Evolutionary conservation across 2,888 invertebrate genomes (phyloP).

Genomic region (Himalopsyche tibetana): DNA sequence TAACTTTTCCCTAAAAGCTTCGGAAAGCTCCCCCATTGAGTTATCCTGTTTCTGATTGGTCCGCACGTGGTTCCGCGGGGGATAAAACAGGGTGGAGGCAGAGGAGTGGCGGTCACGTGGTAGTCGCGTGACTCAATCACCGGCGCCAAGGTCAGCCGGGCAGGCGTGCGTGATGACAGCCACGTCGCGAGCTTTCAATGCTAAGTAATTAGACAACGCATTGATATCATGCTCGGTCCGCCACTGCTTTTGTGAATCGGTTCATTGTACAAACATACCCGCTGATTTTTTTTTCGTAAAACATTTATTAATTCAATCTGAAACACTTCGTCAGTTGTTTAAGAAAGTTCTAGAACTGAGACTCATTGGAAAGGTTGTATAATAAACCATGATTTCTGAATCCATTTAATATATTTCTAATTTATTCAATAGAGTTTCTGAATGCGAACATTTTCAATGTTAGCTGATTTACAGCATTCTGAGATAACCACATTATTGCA

Average conservation of each 20-base stretch:
- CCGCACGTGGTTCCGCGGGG: constrained; percentile 47
- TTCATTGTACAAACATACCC: too few relatives aligned
- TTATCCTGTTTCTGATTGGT: constrained; percentile 61
- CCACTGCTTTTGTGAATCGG: neutral
- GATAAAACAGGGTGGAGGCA: constrained; percentile 22
- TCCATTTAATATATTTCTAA: too few relatives aligned
- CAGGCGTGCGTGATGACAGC: constrained; percentile 43
- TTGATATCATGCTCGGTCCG: neutral
- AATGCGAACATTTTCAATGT: too few relatives aligned
- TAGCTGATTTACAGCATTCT: too few relatives aligned
- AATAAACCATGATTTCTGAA: too few relatives aligned
- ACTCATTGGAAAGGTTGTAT: too few relatives aligned
- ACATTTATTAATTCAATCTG: too few relatives aligned
- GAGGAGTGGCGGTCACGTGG: constrained; percentile 54
- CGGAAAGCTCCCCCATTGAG: constrained; percentile 62
- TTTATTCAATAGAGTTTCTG: too few relatives aligned
- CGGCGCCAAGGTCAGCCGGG: constrained; percentile 61
- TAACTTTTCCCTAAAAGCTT: constrained; percentile 61
- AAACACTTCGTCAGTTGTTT: too few relatives aligned
- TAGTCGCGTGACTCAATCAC: constrained; percentile 62
- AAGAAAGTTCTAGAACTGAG: too few relatives aligned
- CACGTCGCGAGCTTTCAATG: constrained; percentile 17
- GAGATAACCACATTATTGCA: too few relatives aligned
- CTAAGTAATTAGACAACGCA: constrained; percentile 4
- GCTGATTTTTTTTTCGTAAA: too few relatives aligned